These are phyloP conservation scores for Tinamus guttatus DNA, from an alignment of 2,113 vertebrate genomes.

Conservation along the genomic window DNA sequence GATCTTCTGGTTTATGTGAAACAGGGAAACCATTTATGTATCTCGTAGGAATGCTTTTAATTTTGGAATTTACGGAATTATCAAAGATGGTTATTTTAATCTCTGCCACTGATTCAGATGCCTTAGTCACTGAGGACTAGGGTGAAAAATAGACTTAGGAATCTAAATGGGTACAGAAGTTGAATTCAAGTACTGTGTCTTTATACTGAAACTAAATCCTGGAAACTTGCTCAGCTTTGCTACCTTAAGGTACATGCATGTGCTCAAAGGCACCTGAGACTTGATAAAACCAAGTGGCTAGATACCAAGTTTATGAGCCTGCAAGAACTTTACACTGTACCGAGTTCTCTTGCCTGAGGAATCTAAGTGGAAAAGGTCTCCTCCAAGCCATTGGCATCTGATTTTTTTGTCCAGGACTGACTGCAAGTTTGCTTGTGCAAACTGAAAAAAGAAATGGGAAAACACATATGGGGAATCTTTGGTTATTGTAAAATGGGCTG, in stretches of 20 bases:
- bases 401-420: neutral
- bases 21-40: conserved; percentile 43
- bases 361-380: neutral
- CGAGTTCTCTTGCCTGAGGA: neutral
- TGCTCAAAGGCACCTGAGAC: neutral
- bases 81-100: conserved; percentile 49
- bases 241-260: neutral
- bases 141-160: conserved; percentile 4
- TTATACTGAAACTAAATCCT: neutral
- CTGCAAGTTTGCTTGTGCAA: neutral
- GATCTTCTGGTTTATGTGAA: conserved; percentile 47
- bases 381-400: neutral
- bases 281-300: neutral
- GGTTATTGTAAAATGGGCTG: neutral
- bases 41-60: conserved; percentile 43
- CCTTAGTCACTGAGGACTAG: neutral
- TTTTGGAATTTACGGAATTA: conserved; percentile 51
- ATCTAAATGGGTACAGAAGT: neutral
- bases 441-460: neutral
- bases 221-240: neutral
- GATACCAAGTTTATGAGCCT: rapidly evolving
- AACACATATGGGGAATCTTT: neutral
- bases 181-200: neutral
- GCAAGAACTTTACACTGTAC: neutral
- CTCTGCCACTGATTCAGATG: conserved; percentile 6